Base-by-base conservation (phyloP, 2,888 invertebrate species). In the Dynastes maya region DNA sequence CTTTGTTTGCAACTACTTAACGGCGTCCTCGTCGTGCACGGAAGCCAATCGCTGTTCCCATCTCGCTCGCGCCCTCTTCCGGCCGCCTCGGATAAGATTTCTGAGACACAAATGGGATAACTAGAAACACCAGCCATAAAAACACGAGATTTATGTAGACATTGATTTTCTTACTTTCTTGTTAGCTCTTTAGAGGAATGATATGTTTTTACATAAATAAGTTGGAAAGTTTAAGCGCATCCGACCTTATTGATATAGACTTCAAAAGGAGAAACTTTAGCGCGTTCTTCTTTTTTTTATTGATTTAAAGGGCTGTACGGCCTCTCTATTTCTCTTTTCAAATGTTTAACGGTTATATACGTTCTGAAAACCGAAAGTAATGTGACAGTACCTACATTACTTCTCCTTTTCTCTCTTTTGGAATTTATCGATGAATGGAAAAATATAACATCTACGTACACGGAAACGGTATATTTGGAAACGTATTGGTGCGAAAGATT, bases 1-100 rank as follows among this genome's bases (percentile, higher is more conserved):
- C 86, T 84, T 82, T 83, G 83, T 84, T 84, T 81, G 81, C 82
- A 84, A 83, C 83, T 83, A 83, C 83, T 84, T 84, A 83, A 83
- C 81, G 80, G 80, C 78, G 80, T 81, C 82, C 80, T 81, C 78
- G 64, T 81, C 72, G 63, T 5, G 32, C 27, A 74, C 51, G 72
- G 49, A 63, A 51, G 68, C 74, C 55, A 45, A 40, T 45, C 27
- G 71, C 61, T 27, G 64, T 61, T 49, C 78, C 76, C 71, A 45
- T 81, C 81, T 78, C 79, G 78, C 78, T 80, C 79, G 70, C 76
- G 61, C 78, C 77, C 75, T 78, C 77, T 78, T 68, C 71, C 71
- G 37, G 16, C 1, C 53, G 37, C 40, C 32, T 32, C 55, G 71
- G 71, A 71, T 71, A 71, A 79, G 79, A 82, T 82, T 81, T 82